Base-by-base conservation (phyloP, 2,113 vertebrate genomes). In the Lophotis ruficrista region DNA sequence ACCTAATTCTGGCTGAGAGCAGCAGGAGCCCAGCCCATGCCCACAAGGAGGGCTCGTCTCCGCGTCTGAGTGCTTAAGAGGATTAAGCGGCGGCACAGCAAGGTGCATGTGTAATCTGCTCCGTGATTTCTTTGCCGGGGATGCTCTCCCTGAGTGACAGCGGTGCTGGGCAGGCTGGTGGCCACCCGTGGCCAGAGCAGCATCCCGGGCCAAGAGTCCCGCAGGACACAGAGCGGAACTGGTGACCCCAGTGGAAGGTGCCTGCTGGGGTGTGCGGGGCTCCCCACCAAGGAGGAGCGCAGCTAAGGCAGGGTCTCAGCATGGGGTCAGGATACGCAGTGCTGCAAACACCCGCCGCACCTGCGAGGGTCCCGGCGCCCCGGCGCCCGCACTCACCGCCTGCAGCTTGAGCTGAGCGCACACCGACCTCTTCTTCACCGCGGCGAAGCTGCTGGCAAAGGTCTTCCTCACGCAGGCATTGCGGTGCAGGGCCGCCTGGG, bases 341-440 rank as follows among this genome's bases (percentile, higher is more conserved):
- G 7, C 12, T 19, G 5, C 47, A 14, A 23, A 35, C 13, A 5
- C n/a, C 58, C 50, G 3, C 43, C 7, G 0, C 25, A 14, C 8
- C 56, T 35, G 0, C 2, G 1, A 6, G 13, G 5, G 5, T 18
- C 58, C 48, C 7, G 0, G 21, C n/a, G n/a, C n/a, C n/a, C n/a
- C n/a, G n/a, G n/a, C 1, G 2, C n/a, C 7, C 3, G 0, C 54
- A 83, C 98, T 98, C 95, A 99, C 99, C 83, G 98, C 98, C 98
- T 99, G 99, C 9, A 99, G 98, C 61, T 99, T 99, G 93, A 99
- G 92, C 43, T 99, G 98, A 13, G 98, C 98, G 6, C 99, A 99
- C 24, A 98, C 97, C 1, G 99, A 99, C 75, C 97, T 98, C 97
- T 98, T 98, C 95, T 97, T 98, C 19, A 98, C 56, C 0, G 99